These are phyloP conservation scores for Trichopoda pennipes DNA, from an alignment of 2,888 invertebrate species.

Conservation along the genomic window DNA sequence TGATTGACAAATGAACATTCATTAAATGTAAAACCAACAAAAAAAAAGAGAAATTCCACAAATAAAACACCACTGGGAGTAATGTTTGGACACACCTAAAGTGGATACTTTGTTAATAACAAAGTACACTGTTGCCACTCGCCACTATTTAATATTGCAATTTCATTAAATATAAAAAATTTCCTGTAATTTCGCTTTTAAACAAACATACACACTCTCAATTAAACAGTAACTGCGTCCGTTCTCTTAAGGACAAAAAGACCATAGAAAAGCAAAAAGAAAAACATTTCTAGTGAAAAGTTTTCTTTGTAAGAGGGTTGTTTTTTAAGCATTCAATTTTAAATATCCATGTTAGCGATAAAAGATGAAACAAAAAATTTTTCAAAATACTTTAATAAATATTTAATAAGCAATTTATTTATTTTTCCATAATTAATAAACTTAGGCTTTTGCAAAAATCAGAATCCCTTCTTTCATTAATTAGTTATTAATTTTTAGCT, in stretches of 20 bases:
- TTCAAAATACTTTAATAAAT: no score
- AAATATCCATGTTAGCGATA: no score
- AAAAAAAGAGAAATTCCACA: neutral
- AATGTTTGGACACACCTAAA: neutral
- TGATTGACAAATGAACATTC: slow-evolving; percentile 59
- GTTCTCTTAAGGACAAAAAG: neutral
- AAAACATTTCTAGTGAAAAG: neutral
- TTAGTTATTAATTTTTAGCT: no score
- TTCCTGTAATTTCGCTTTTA: slow-evolving; percentile 26
- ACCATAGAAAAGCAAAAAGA: neutral
- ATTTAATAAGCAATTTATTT: no score
- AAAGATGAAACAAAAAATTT: no score
- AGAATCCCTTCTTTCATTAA: no score
- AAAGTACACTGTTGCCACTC: slow-evolving; percentile 21
- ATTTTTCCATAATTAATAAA: no score
- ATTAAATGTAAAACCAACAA: slow-evolving; percentile 27
- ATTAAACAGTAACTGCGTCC: neutral
- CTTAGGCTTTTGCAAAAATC: no score
- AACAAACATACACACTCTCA: neutral
- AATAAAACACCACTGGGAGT: neutral
- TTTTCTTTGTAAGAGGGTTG: neutral
- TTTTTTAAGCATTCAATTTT: neutral
- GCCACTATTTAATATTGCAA: slow-evolving; percentile 42
- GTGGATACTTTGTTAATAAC: slow-evolving; percentile 1
- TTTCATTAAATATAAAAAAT: slow-evolving; percentile 50